Evolutionary conservation across 2,888 invertebrate genomes (phyloP).

Genomic region (Athalia circularis): DNA sequence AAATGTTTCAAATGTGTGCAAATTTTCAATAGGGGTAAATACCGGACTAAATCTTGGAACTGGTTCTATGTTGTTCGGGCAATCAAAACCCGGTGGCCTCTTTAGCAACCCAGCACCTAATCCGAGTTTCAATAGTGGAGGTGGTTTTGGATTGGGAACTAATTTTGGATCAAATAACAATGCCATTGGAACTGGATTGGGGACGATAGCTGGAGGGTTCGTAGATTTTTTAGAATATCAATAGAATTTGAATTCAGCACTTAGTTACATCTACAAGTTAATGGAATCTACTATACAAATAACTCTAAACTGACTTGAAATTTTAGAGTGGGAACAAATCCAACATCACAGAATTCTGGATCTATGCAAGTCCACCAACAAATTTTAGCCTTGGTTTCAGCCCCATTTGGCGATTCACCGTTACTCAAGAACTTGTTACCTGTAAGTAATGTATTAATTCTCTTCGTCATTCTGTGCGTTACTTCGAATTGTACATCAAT

Average conservation of each 20-base stretch:
- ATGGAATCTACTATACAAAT: constrained; percentile 11
- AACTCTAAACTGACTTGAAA: constrained; percentile 11
- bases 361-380: constrained; percentile 81
- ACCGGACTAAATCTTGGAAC: constrained; percentile 70
- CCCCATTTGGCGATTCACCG: constrained; percentile 92
- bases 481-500: background rate
- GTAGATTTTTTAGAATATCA: background rate
- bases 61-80: constrained; percentile 67
- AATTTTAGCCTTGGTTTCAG: constrained; percentile 84
- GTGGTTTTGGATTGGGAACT: constrained; percentile 72
- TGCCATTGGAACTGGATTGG: constrained; percentile 61
- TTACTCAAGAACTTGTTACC: constrained; percentile 84
- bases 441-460: constrained; percentile 60
- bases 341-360: constrained; percentile 66
- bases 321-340: constrained; percentile 62
- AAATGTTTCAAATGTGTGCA: background rate
- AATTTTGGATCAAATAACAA: constrained; percentile 67
- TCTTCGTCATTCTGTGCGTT: constrained; percentile 32
- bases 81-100: constrained; percentile 75
- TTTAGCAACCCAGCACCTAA: constrained; percentile 76
- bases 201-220: constrained; percentile 63
- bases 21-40: constrained; percentile 60
- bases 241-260: background rate
- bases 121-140: constrained; percentile 74
- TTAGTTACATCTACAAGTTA: constrained; percentile 1